Conservation (phyloP, 2,888 invertebrate genomes). For the Cosmia pyralina region DNA sequence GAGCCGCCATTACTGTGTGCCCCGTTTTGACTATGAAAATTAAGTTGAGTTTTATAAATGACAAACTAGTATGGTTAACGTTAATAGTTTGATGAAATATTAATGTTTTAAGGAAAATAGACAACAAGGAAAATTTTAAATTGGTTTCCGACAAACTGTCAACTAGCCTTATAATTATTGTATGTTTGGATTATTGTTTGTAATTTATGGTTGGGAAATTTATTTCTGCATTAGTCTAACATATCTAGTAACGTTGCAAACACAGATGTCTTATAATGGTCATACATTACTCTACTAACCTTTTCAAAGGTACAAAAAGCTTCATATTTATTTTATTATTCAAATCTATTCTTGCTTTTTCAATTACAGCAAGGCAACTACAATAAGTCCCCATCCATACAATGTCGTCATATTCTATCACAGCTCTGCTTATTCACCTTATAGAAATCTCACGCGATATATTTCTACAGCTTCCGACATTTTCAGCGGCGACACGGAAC, state of each 20-base stretch:
- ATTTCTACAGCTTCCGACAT: conserved; percentile 64
- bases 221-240: background rate
- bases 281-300: background rate
- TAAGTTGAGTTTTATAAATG: no score
- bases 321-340: conserved; percentile 12
- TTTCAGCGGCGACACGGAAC: conserved; percentile 59
- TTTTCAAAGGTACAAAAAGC: background rate
- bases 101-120: no score
- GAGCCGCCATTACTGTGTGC: no score
- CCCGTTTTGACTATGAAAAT: no score
- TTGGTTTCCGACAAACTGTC: no score
- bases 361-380: conserved; percentile 32
- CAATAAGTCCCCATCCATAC: conserved; percentile 26
- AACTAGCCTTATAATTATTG: no score
- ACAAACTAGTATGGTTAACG: no score
- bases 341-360: conserved; percentile 20
- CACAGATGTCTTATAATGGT: background rate
- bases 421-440: conserved; percentile 54
- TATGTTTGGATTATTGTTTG: no score
- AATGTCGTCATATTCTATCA: conserved; percentile 44
- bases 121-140: no score
- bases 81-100: no score
- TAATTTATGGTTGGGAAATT: background rate
- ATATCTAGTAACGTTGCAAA: background rate
- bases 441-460: conserved; percentile 60